Evolutionary conservation across 2,113 vertebrate genomes (phyloP), one percentile per base, ranked within the genome.

Genomic region (Leptodactylus fuscus): DNA sequence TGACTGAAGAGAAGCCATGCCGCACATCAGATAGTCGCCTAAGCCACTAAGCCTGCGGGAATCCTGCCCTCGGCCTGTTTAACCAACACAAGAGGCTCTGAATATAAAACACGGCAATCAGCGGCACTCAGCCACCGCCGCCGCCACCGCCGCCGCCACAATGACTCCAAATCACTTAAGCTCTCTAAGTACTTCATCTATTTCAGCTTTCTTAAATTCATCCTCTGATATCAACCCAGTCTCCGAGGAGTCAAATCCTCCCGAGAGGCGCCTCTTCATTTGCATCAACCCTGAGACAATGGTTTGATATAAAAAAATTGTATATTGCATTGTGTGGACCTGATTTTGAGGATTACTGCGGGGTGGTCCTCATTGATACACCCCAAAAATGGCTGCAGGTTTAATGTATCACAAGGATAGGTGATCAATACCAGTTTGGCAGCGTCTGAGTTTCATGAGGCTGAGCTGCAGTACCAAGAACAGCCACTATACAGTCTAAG

Each of bases 141-240:
- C n/a, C n/a, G n/a, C n/a, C n/a, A n/a, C n/a, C 32, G 46, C n/a
- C 15, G 27, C 18, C 48, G 36, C 27, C 49, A 38, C 24, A 77
- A 55, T 51, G 48, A 36, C 75, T 77, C 48, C 29, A 55, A 53
- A 77, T 77, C 75, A 55, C 49, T 77, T 53, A 77, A 55, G 22
- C 75, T 38, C 49, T 55, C 2, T 77, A 77, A 77, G 48, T 53
- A 51, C 75, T 55, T 53, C 18, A 77, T 34, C 48, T 77, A 34
- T 77, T 53, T 55, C 55, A 77, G 49, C 29, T 34, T 77, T 27
- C 49, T 34, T 34, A 77, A 34, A 49, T n/a, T 16, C 55, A 53
- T 77, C 75, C 46, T 55, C 48, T 12, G 51, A 58, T 58, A 58
- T 79, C 76, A 41, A 1, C 51, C 29, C 51, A 20, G 46, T 76